Evolutionary conservation across 2,888 invertebrate genomes (phyloP).

Genomic region (Dasypolia templi): DNA sequence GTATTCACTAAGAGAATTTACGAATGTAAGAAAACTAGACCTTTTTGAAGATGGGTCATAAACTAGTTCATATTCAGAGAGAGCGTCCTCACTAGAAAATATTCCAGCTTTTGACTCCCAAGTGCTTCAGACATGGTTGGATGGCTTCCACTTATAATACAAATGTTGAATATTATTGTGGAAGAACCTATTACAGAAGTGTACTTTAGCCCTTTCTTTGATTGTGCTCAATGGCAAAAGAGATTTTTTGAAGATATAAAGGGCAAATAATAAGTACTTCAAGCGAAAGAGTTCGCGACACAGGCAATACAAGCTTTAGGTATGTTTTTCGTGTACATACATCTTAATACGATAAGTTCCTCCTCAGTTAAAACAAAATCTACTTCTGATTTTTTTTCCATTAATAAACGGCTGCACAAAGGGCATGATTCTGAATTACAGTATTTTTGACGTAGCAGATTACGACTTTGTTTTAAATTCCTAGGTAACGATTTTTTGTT

Average conservation of each 20-base stretch:
- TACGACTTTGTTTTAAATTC: too few species aligned
- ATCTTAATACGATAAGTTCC: background rate
- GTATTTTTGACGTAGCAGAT: too few species aligned
- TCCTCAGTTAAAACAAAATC: too few species aligned
- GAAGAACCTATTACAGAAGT: conserved; percentile 12
- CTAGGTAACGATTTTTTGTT: too few species aligned
- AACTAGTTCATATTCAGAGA: conserved; percentile 46
- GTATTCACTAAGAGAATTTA: conserved; percentile 13
- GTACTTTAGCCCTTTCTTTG: conserved; percentile 14
- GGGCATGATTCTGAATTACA: too few species aligned
- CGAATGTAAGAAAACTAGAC: conserved; percentile 44
- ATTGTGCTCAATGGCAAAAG: conserved; percentile 14
- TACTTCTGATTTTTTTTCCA: too few species aligned
- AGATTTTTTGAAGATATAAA: background rate
- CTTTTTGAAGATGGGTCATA: conserved; percentile 36
- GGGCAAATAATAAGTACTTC: background rate
- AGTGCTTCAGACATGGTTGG: conserved; percentile 33
- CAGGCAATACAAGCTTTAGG: too few species aligned
- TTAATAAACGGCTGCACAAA: too few species aligned
- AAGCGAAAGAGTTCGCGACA: background rate
- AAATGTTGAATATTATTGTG: conserved; percentile 40
- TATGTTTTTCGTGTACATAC: too few species aligned
- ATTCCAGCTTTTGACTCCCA: conserved; percentile 48
- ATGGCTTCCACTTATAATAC: conserved; percentile 33
- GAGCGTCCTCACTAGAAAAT: conserved; percentile 38